phyloP scores from a whole-genome alignment of 2,888 invertebrate species.

The Auanema freiburgensis region DNA sequence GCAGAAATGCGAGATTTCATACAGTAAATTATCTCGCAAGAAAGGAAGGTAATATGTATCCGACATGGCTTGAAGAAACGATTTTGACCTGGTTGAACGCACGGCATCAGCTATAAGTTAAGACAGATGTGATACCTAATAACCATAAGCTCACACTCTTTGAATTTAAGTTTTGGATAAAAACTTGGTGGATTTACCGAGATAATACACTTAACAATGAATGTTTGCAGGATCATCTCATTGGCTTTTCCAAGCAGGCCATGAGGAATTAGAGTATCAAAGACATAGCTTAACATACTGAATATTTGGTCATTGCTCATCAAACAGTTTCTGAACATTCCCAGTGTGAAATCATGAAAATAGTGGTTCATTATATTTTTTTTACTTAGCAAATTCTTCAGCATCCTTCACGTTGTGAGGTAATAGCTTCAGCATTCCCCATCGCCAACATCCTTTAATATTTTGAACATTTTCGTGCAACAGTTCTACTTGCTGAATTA shows the following conservation, averaged over 20 bases:
- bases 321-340: constrained; percentile 15
- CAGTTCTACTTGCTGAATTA: too few species aligned
- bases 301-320: neutral
- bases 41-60: neutral
- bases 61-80: neutral
- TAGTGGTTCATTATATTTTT: too few species aligned
- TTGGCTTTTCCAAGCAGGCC: constrained; percentile 11
- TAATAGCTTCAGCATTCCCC: too few species aligned
- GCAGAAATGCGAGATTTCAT: neutral
- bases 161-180: constrained; percentile 10
- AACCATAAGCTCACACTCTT: constrained; percentile 10
- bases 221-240: neutral
- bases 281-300: neutral
- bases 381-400: too few species aligned
- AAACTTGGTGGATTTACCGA: neutral
- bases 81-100: constrained; percentile 5
- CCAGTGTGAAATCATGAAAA: too few species aligned
- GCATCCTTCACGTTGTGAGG: too few species aligned
- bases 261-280: neutral
- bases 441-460: too few species aligned
- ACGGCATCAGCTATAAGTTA: too few species aligned
- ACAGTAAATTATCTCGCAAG: neutral
- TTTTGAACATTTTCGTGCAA: too few species aligned
- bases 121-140: too few species aligned
- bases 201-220: neutral